These are phyloP conservation scores for Pristis pectinata DNA, from an alignment of 2,797 vertebrate species.

Conservation along the genomic window DNA sequence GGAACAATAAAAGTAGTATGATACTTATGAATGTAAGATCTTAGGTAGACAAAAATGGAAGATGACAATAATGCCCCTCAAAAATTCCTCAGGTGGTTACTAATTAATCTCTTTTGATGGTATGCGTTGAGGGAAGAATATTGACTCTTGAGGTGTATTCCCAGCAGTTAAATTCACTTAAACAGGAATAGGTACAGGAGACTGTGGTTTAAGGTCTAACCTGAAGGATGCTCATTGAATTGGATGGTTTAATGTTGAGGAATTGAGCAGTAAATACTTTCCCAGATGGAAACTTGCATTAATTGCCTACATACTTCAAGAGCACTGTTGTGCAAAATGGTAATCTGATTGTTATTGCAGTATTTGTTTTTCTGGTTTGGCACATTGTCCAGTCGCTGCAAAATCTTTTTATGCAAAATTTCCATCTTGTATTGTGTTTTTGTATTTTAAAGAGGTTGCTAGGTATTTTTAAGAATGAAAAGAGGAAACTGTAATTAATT, in stretches of 20 bases:
- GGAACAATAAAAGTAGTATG: too few species aligned
- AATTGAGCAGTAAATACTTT: not conserved
- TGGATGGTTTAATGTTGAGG: not conserved
- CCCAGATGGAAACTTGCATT: not conserved
- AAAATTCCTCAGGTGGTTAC: not conserved
- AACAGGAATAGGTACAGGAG: not conserved
- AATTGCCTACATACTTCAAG: not conserved
- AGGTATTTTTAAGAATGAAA: not conserved
- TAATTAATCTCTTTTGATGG: not conserved
- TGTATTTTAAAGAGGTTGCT: not conserved
- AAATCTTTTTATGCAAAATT: not conserved
- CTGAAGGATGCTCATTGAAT: not conserved
- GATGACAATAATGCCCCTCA: not conserved
- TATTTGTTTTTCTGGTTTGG: not conserved
- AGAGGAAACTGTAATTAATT: not conserved
- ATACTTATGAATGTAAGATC: too few species aligned
- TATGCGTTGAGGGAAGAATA: not conserved
- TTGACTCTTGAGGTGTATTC: not conserved
- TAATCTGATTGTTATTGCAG: not conserved
- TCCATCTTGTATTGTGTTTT: not conserved
- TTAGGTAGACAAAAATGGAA: not conserved
- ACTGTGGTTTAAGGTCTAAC: not conserved
- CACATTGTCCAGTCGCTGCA: not conserved
- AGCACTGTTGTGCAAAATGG: not conserved
- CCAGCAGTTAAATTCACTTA: not conserved